Percentiles rank a stretch among this genome's conserved stretches.
phyloP scores from a whole-genome alignment of 1,140 invertebrate genomes.

The Marisa cornuarietis region DNA sequence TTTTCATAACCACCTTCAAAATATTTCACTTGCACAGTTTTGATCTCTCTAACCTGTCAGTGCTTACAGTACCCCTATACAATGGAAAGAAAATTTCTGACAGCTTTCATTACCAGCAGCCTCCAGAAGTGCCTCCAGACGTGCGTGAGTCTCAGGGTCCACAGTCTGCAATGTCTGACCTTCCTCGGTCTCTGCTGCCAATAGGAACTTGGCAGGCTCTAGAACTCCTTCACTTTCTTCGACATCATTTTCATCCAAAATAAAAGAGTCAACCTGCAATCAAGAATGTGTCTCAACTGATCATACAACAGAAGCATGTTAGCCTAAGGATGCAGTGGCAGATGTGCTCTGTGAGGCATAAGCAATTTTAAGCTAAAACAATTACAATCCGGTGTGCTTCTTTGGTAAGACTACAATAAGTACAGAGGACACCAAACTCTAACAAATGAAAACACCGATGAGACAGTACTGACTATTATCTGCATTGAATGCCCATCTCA shows the following conservation, averaged over 20 bases:
- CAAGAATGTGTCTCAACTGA: not conserved
- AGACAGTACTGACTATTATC: too few species aligned
- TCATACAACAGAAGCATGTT: too few species aligned
- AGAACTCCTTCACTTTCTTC: slow-evolving; percentile 74
- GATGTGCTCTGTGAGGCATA: too few species aligned
- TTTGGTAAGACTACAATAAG: too few species aligned
- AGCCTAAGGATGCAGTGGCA: too few species aligned
- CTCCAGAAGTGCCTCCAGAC: slow-evolving; percentile 87
- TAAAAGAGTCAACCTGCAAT: slow-evolving; percentile 71
- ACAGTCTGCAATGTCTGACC: slow-evolving; percentile 73
- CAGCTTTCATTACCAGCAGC: slow-evolving; percentile 76
- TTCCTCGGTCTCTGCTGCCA: slow-evolving; percentile 74
- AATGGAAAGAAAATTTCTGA: not conserved
- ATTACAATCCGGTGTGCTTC: too few species aligned
- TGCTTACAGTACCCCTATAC: not conserved
- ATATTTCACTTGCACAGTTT: too few species aligned
- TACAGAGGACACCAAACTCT: too few species aligned
- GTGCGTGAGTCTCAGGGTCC: slow-evolving; percentile 88
- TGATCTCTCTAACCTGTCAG: not conserved
- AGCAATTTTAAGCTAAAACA: too few species aligned
- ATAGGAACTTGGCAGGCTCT: slow-evolving; percentile 81
- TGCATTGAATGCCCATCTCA: too few species aligned
- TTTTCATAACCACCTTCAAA: too few species aligned
- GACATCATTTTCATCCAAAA: slow-evolving; percentile 68
- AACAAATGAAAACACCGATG: too few species aligned